Base-by-base conservation (phyloP, 2,888 invertebrate species). In the Vesta saturnalis region DNA sequence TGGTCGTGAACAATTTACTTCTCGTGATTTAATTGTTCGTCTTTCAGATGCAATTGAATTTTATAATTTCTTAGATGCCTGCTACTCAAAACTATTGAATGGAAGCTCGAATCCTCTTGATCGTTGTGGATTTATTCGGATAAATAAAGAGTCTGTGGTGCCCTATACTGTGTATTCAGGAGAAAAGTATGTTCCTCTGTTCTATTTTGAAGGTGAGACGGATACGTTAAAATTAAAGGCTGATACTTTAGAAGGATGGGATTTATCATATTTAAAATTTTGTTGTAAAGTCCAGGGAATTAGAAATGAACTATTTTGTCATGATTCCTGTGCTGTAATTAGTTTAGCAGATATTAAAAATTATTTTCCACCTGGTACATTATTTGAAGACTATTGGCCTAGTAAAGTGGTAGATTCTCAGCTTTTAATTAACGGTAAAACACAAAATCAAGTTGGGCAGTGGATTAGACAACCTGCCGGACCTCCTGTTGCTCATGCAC, bases 221-320 rank as follows among this genome's bases (percentile, higher is more conserved):
- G 95, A 95, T 83, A 94, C 94, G 85, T 86, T 96, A 30, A 94
- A 94, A 82, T 88, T 92, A 71, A 94, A 95, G 81, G 94, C 95
- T 1, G 93, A 94, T 79, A 92, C 94, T 82, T 85, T 96, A 39
- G 93, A 94, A 80, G 95, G 95, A 69, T 96, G 96, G 96, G 95
- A 96, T 84, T 85, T 96, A 74, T 94, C 95, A 0, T 96, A 96
- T 83, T 86, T 96, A 73, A 96, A 96, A 84, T 95, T 96, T 83
- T 96, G 96, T 85, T 96, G 96, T 85, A 96, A 95, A 85, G 95
- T 96, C 73, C 95, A 95, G 85, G 95, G 95, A 60, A 95, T 96
- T 76, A 87, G 95, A 73, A 95, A 95, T 80, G 95, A 96, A 85
- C 85, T 96, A 68, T 95, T 96, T 84, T 94, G 94, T 16, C 94